These are phyloP conservation scores for Acropternis orthonyx DNA, from an alignment of 2,797 vertebrate genomes.

Conservation along the genomic window DNA sequence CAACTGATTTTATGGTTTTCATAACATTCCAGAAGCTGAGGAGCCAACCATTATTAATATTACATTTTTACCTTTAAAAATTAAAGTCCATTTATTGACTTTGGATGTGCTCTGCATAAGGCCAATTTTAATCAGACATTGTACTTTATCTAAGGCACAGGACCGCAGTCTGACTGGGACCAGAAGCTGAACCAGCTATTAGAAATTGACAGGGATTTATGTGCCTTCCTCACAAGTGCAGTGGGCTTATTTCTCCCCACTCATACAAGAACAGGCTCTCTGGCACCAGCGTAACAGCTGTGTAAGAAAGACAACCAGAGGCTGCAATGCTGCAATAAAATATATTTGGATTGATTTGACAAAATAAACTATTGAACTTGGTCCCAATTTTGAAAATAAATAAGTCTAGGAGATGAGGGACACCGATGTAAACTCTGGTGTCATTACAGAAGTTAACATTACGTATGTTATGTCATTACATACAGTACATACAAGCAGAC, in stretches of 20 bases:
- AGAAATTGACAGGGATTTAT: not conserved
- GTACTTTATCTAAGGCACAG: not conserved
- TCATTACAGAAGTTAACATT: not conserved
- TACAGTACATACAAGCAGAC: not conserved
- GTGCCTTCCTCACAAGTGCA: not conserved
- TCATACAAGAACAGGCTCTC: not conserved
- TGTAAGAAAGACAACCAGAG: not conserved
- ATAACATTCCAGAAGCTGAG: not conserved
- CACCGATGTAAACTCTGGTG: not conserved
- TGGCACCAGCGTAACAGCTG: not conserved
- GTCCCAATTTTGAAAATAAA: not conserved
- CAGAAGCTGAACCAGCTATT: not conserved
- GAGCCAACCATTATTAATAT: not conserved
- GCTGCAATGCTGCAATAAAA: not conserved
- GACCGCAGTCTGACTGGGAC: not conserved
- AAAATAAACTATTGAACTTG: not conserved
- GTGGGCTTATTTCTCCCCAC: not conserved
- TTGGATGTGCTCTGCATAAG: not conserved
- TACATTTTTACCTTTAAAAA: not conserved
- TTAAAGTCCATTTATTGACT: not conserved
- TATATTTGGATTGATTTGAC: not conserved
- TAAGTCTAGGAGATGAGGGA: not conserved
- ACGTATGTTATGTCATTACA: no score
- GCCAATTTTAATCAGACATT: not conserved
- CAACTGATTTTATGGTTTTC: not conserved